Evolutionary conservation across 2,888 invertebrate genomes (phyloP), one percentile per base, ranked within the genome.

Genomic region (Thera britannica): DNA sequence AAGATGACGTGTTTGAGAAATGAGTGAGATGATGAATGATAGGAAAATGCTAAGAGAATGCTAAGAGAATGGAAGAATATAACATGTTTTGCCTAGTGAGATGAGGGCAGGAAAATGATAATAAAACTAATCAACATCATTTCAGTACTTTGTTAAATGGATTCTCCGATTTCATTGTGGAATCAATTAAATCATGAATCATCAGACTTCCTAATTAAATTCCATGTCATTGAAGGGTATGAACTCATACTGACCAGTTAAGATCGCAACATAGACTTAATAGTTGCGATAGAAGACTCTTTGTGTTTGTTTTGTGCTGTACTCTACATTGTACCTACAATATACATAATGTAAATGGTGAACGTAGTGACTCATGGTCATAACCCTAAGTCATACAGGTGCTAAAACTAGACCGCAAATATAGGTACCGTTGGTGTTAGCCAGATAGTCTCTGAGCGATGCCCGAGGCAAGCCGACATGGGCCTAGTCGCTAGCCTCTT

Each of bases 401-500:
- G 56, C 11, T 38, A 12, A 57, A 59, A n/a, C 11, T 57, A 52
- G 41, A 54, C 41, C 11, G 2, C 23, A 56, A 59, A 56, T 58
- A 54, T 54, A 23, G 23, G 23, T 23, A 57, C 60, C 60, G 56
- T 65, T 56, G 12, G 51, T 46, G 64, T 35, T 58, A 54, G 44
- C 58, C 58, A 36, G 63, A 44, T 36, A 52, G 12, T 35, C n/a
- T 54, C 4, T 41, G 59, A 59, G 65, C 58, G 51, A 68, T 72
- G 73, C 69, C 70, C 65, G 49, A 65, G 62, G 62, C 66, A 67
- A 59, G 70, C 58, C 62, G 67, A 41, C 57, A 44, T 23, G 57
- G 64, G 66, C 59, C 62, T 52, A 54, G 72, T 70, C 70, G 67
- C 71, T 71, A 75, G 75, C 74, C 78, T 80, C 79, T 79, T 80